Conservation (phyloP, 1,140 invertebrate species). For the Akabosia matsudoensis region DNA sequence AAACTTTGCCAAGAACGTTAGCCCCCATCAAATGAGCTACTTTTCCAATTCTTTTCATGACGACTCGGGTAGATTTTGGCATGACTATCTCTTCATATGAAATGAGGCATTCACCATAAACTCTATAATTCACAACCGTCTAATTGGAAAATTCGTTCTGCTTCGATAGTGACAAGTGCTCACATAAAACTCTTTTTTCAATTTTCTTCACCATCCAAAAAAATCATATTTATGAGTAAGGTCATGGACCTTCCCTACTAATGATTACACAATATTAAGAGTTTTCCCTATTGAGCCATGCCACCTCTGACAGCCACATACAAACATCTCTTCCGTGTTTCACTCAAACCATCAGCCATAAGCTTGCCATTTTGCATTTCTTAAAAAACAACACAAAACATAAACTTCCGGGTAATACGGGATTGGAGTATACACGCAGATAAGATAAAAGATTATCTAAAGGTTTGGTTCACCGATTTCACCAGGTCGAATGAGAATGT, state of each 20-base stretch:
- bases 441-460: too few relatives aligned
- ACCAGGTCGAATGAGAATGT: too few relatives aligned
- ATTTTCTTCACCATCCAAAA: background rate
- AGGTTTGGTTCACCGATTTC: too few relatives aligned
- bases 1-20: background rate
- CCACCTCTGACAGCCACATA: background rate
- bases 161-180: background rate
- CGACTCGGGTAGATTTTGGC: too few relatives aligned
- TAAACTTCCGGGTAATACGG: too few relatives aligned
- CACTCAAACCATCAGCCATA: too few relatives aligned
- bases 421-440: too few relatives aligned
- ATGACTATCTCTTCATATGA: too few relatives aligned
- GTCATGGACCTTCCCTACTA: constrained; percentile 16
- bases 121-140: background rate
- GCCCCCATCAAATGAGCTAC: background rate
- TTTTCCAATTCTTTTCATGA: background rate
- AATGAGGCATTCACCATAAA: too few relatives aligned
- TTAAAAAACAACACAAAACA: too few relatives aligned
- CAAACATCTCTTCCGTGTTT: too few relatives aligned
- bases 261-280: background rate
- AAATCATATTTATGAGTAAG: background rate
- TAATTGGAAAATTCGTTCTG: background rate
- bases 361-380: too few relatives aligned
- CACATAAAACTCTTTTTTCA: background rate
- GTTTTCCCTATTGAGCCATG: background rate